Evolutionary conservation across 2,113 vertebrate genomes (phyloP).

Genomic region (Orientallactaga bullata): DNA sequence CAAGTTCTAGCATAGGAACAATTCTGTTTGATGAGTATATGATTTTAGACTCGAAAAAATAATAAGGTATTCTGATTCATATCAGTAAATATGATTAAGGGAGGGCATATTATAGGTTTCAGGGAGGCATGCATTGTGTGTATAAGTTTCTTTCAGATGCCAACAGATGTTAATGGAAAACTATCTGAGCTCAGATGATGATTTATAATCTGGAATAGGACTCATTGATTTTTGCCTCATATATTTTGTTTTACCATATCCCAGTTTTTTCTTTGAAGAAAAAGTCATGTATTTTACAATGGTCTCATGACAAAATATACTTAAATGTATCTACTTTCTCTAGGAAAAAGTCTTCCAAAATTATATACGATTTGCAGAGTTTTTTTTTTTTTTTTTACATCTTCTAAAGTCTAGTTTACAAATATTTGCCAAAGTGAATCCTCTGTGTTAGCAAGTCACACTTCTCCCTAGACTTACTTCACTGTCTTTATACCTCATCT

Average conservation of each 20-base stretch:
- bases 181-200: background rate
- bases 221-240: background rate
- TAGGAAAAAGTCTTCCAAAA: conserved; percentile 12
- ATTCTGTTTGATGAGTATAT: background rate
- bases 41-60: background rate
- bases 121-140: background rate
- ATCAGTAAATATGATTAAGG: background rate
- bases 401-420: background rate
- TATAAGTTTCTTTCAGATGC: background rate
- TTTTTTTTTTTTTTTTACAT: background rate
- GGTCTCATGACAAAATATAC: background rate
- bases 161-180: background rate
- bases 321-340: background rate
- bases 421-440: background rate
- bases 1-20: background rate
- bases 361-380: background rate
- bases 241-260: background rate
- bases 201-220: background rate
- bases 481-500: background rate
- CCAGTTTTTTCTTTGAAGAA: background rate
- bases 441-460: background rate
- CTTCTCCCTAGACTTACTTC: background rate
- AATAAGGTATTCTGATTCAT: background rate
- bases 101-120: background rate
- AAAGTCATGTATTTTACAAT: background rate